These are phyloP conservation scores for Tiliqua scincoides DNA, from an alignment of 2,113 vertebrate species.

Conservation along the genomic window DNA sequence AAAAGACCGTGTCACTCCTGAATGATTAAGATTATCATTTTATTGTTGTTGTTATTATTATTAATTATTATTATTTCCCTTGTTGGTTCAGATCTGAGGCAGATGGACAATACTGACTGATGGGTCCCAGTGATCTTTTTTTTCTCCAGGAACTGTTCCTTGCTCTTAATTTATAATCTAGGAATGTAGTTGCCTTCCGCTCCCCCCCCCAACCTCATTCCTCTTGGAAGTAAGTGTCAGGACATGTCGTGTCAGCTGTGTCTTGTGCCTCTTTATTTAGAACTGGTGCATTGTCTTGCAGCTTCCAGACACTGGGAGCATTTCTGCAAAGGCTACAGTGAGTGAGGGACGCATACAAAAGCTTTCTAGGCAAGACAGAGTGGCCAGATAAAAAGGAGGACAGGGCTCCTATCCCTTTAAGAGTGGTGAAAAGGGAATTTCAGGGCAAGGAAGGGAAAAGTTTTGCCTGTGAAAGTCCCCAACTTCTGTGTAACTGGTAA, in stretches of 20 bases:
- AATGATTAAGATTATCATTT: background rate
- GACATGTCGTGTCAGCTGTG: conserved; percentile 82
- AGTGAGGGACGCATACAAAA: conserved; percentile 23
- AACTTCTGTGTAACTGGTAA: too few species aligned
- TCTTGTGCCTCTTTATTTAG: conserved; percentile 65
- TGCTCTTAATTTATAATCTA: conserved; percentile 46
- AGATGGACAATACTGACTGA: background rate
- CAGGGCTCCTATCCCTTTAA: background rate
- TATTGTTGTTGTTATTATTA: background rate
- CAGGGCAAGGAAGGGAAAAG: background rate
- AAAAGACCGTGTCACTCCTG: background rate
- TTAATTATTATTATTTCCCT: background rate
- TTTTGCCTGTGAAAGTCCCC: background rate
- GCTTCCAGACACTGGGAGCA: conserved; percentile 20
- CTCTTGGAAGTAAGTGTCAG: conserved; percentile 70
- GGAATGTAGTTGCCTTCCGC: conserved; percentile 71
- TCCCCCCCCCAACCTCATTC: conserved; percentile 43
- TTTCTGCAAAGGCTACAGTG: conserved; percentile 35
- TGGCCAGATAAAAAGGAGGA: background rate
- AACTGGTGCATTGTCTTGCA: conserved; percentile 30
- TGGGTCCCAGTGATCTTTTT: background rate
- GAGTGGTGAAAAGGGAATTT: background rate
- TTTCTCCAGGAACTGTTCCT: background rate
- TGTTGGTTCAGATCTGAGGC: background rate
- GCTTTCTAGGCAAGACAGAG: background rate